Evolutionary conservation across 1,140 invertebrate species (phyloP), one percentile per base, ranked within the genome.

Genomic region (Heliconius himera): DNA sequence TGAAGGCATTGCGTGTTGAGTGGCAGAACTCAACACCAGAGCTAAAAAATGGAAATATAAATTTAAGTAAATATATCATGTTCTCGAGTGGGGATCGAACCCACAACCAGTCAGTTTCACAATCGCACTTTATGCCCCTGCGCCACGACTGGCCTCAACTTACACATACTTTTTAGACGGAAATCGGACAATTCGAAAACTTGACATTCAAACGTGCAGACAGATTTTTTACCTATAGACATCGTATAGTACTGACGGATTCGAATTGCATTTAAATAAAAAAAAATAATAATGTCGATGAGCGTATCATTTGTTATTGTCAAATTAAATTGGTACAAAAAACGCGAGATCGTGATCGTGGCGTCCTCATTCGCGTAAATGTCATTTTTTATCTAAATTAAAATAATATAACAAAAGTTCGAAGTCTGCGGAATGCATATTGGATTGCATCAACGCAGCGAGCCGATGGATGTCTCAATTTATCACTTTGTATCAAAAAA

Each of bases 371-470:
- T 85, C 81, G 80, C 77, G 78, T 82, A 85, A 91, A 91, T 88
- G 89, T 89, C 89, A 87, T 89, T 91, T 90, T 91, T 90, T 90
- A 85, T 88, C 83, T 86, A 84, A 79, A 75, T 77, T 78, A 78
- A 77, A 82, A 83, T 79, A 85, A 82, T 80, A 79, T 36, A 83
- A 84, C 71, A 84, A 85, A 82, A 79, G 83, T 66, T 60, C 36
- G 74, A 75, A 72, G 54, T 66, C 74, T 66, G 80, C 33, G 77
- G 78, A 78, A 77, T 82, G 73, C 80, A 83, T 74, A 71, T 79
- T 73, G 78, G 74, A 54, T 74, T 80, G 70, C 77, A 76, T 76
- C 78, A 79, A 81, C 82, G 70, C 41, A 75, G 70, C 72, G 80
- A 76, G 60, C 73, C 82, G 70, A 80, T 83, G 73, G 74, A 83